Conservation (phyloP, 1,140 invertebrate genomes). For the Drosophila nikananu region DNA sequence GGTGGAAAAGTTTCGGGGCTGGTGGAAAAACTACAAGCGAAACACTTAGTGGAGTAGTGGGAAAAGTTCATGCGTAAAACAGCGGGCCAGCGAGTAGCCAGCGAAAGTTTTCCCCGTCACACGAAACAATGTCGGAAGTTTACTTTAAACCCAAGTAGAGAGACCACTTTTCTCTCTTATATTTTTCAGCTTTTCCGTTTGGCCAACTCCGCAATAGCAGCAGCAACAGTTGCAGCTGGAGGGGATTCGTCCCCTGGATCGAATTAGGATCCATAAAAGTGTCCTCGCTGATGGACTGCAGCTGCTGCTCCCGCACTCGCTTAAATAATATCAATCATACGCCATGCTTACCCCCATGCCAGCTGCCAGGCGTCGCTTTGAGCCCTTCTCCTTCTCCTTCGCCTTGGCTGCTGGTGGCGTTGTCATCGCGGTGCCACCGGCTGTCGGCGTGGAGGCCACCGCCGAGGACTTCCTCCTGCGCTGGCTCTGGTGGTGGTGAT, state of each 20-base stretch:
- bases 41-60: conserved; percentile 57
- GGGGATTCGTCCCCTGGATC: conserved; percentile 26
- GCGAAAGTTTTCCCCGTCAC: conserved; percentile 55
- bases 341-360: conserved; percentile 67
- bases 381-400: conserved; percentile 18
- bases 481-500: conserved; percentile 2
- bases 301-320: conserved; percentile 36
- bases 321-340: conserved; percentile 74
- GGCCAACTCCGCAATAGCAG: not conserved
- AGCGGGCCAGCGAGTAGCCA: conserved; percentile 49
- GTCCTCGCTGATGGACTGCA: conserved; percentile 45
- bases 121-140: conserved; percentile 65
- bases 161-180: conserved; percentile 39
- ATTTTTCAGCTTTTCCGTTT: conserved; percentile 17
- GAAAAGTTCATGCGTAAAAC: conserved; percentile 67
- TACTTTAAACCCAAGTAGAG: conserved; percentile 23
- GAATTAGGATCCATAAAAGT: conserved; percentile 74
- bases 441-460: conserved; percentile 10
- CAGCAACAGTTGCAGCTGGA: conserved; percentile 31
- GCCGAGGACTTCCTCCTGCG: conserved; percentile 14
- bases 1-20: conserved; percentile 16
- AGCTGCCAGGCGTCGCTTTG: conserved; percentile 47
- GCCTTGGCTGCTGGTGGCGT: conserved; percentile 22
- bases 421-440: conserved; percentile 18
- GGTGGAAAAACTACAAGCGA: conserved; percentile 43